A percentile compares a stretch with the other conserved stretches of the same genome.
Conservation (phyloP, 1,140 invertebrate genomes). For the Apis mellifera region DNA sequence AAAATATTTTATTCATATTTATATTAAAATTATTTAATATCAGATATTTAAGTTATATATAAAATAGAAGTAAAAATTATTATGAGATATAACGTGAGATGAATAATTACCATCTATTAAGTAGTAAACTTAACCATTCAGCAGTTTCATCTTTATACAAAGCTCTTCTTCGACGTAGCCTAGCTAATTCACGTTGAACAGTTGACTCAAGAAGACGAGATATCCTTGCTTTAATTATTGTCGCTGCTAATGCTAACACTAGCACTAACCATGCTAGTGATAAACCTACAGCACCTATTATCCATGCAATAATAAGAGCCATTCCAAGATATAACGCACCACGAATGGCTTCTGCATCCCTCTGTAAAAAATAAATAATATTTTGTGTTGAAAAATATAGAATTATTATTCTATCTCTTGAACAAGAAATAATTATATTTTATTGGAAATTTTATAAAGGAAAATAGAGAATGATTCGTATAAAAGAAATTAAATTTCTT, state of each 20-base stretch:
- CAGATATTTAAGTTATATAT: neutral
- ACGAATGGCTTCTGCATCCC: conserved; percentile 69
- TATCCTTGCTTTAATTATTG: conserved; percentile 70
- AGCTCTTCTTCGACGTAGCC: conserved; percentile 79
- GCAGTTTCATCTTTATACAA: conserved; percentile 81
- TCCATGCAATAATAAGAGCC: conserved; percentile 71
- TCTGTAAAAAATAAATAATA: conserved; percentile 52
- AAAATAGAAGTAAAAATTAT: neutral
- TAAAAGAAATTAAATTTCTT: no score
- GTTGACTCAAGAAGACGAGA: conserved; percentile 69
- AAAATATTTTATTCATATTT: neutral
- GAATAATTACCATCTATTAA: conserved; percentile 80
- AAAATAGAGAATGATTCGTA: no score
- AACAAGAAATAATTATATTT: neutral
- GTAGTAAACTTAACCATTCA: conserved; percentile 83
- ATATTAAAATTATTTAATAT: neutral
- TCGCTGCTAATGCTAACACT: conserved; percentile 70
- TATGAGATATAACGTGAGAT: neutral
- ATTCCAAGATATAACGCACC: conserved; percentile 67
- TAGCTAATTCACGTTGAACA: conserved; percentile 74
- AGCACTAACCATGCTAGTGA: conserved; percentile 77
- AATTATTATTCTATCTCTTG: neutral
- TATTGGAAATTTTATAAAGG: no score
- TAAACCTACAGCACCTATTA: conserved; percentile 72
- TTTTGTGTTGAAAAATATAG: no score